phyloP scores from a whole-genome alignment of 1,140 invertebrate genomes.

The Parapsyche elsis region DNA sequence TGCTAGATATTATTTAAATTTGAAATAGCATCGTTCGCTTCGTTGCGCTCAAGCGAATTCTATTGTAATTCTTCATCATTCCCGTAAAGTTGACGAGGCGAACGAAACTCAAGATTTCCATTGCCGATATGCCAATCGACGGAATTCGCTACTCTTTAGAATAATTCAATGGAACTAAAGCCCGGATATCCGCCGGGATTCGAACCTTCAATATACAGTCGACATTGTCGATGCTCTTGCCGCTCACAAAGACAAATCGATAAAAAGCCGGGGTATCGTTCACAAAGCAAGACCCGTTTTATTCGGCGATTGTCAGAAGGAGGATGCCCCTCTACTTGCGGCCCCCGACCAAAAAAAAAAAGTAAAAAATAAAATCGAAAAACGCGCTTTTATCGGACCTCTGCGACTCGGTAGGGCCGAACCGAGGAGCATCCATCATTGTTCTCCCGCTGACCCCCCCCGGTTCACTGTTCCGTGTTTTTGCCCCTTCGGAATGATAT shows the following conservation, averaged over 20 bases:
- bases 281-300: background rate
- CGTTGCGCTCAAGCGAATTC: too few species aligned
- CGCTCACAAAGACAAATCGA: constrained; percentile 9
- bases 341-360: background rate
- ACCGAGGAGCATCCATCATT: constrained; percentile 42
- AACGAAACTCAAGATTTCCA: background rate
- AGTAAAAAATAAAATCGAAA: constrained; percentile 24
- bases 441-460: constrained; percentile 40
- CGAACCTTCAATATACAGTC: background rate
- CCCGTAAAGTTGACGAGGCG: too few species aligned
- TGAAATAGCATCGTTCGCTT: too few species aligned
- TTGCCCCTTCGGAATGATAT: constrained; percentile 27
- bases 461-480: constrained; percentile 36
- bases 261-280: background rate
- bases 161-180: background rate
- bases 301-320: background rate
- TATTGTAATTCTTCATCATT: too few species aligned
- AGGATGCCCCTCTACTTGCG: too few species aligned
- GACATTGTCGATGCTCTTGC: background rate
- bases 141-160: constrained; percentile 15
- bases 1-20: too few species aligned
- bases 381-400: constrained; percentile 30
- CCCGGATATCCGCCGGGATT: constrained; percentile 17
- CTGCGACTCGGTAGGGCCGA: constrained; percentile 1
- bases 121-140: constrained; percentile 10